A percentile compares a stretch with the other conserved stretches of the same genome.
Evolutionary conservation across 1,140 invertebrate genomes (phyloP).

Genomic region (Lepidurus packardi): DNA sequence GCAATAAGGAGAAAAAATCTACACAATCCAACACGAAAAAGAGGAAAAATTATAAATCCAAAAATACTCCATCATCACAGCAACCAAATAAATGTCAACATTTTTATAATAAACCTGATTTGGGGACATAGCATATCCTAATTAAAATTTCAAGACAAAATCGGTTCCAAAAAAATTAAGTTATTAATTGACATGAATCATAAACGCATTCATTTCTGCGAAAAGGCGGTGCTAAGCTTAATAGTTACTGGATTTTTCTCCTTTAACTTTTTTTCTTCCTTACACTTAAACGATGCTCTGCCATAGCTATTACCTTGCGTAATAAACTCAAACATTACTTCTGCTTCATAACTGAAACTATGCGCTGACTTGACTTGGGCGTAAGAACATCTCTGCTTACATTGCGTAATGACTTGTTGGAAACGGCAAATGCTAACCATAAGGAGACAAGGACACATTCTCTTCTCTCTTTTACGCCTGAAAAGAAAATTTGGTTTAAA

Average conservation of each 20-base stretch:
- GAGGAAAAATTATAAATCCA: not conserved
- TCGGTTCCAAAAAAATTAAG: not conserved
- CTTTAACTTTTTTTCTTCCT: too few relatives aligned
- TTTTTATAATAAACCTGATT: not conserved
- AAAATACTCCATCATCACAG: not conserved
- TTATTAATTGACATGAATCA: not conserved
- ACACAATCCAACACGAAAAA: not conserved
- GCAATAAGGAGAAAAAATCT: not conserved
- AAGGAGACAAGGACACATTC: not conserved
- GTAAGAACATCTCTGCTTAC: not conserved
- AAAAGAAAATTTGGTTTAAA: not conserved
- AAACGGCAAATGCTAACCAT: conserved; percentile 4
- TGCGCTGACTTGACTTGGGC: not conserved
- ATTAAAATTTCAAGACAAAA: not conserved
- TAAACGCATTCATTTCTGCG: not conserved
- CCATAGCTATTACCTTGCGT: too few relatives aligned
- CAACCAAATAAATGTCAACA: not conserved
- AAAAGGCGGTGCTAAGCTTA: not conserved
- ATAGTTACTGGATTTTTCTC: not conserved
- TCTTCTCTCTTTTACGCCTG: not conserved
- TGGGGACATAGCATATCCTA: not conserved
- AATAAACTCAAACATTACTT: not conserved
- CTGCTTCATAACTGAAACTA: not conserved
- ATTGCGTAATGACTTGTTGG: not conserved
- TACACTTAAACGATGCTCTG: too few relatives aligned